These are phyloP conservation scores for Climacteris rufus DNA, from an alignment of 2,113 vertebrate genomes.

Conservation along the genomic window DNA sequence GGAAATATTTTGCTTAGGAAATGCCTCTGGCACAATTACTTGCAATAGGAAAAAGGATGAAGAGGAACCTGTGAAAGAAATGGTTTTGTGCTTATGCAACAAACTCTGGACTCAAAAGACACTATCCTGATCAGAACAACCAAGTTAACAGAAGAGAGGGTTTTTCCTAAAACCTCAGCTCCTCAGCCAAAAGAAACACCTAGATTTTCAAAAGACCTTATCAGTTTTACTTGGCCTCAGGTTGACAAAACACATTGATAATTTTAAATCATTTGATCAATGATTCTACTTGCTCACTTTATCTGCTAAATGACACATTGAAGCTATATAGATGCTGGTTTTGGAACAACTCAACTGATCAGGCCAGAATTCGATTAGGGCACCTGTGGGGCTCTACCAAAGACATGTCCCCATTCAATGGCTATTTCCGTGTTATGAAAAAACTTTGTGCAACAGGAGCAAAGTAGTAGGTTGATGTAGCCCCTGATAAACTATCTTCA, in stretches of 20 bases:
- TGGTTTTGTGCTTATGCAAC: not conserved
- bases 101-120: not conserved
- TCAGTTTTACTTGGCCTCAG: not conserved
- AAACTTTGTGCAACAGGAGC: not conserved
- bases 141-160: not conserved
- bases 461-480: not conserved
- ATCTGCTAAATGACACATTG: not conserved
- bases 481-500: not conserved
- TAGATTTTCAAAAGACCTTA: not conserved
- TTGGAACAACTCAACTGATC: not conserved
- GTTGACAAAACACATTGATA: not conserved
- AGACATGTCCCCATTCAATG: not conserved
- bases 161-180: not conserved
- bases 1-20: not conserved
- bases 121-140: not conserved
- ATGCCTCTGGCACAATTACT: not conserved
- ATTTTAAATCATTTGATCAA: not conserved
- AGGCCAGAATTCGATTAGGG: no score
- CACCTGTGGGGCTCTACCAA: not conserved
- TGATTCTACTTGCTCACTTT: not conserved
- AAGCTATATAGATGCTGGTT: not conserved
- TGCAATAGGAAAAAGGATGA: not conserved
- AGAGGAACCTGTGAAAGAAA: not conserved
- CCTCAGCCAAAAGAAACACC: not conserved
- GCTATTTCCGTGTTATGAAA: not conserved